These are phyloP conservation scores for Eulithis testata DNA, from an alignment of 2,888 invertebrate genomes.

Conservation along the genomic window DNA sequence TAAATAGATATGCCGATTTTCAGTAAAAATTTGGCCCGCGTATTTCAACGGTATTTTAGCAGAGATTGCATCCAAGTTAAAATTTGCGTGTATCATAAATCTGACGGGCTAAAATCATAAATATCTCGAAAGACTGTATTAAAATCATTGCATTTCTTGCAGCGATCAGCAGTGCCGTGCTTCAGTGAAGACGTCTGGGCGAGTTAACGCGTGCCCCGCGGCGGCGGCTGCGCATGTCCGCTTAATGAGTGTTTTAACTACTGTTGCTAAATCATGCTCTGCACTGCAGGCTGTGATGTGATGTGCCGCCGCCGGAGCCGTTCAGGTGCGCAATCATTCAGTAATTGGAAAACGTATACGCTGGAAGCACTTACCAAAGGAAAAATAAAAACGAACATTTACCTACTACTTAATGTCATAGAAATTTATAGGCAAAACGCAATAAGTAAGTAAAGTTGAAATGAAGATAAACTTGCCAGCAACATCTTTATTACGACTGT, in stretches of 20 bases:
- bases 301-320: slow-evolving; percentile 43
- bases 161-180: slow-evolving; percentile 34
- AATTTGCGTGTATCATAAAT: slow-evolving; percentile 39
- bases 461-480: slow-evolving; percentile 2
- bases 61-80: slow-evolving; percentile 28
- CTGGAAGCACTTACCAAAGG: slow-evolving; percentile 5
- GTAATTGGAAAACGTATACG: slow-evolving; percentile 34
- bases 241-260: slow-evolving; percentile 78
- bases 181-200: slow-evolving; percentile 66
- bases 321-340: slow-evolving; percentile 50
- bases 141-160: slow-evolving; percentile 29
- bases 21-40: slow-evolving; percentile 6
- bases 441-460: not conserved
- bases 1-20: too few species aligned
- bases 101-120: slow-evolving; percentile 28
- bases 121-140: slow-evolving; percentile 31
- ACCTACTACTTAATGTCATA: slow-evolving; percentile 18
- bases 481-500: not conserved
- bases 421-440: slow-evolving; percentile 14
- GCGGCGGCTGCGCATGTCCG: slow-evolving; percentile 64
- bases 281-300: slow-evolving; percentile 51
- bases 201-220: slow-evolving; percentile 64
- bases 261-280: slow-evolving; percentile 74
- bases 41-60: slow-evolving; percentile 1
- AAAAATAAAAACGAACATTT: slow-evolving; percentile 22